phyloP scores from a whole-genome alignment of 2,797 vertebrate species.

The Coracias cyanogaster region DNA sequence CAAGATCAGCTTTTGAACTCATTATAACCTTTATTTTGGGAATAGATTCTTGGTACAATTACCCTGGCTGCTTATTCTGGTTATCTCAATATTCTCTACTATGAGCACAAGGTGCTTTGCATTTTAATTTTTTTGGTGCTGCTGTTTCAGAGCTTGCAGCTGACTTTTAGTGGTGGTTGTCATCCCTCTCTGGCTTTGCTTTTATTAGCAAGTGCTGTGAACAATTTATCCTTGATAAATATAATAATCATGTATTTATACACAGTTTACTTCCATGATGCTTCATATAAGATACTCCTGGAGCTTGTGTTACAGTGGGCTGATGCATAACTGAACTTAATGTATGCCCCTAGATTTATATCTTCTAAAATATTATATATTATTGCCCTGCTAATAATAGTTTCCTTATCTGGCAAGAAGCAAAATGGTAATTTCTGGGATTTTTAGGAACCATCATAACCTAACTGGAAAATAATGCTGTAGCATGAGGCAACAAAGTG shows the following conservation, averaged over 20 bases:
- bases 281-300: neutral
- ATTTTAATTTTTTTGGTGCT: neutral
- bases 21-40: neutral
- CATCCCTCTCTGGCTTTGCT: neutral
- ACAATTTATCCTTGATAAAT: neutral
- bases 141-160: neutral
- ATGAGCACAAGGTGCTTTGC: neutral
- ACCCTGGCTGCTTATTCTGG: neutral
- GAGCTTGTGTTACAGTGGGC: neutral
- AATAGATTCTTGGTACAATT: neutral
- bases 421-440: neutral
- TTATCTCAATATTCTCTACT: neutral
- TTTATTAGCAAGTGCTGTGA: neutral
- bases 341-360: accelerated
- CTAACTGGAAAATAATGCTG: neutral
- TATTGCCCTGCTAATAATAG: neutral
- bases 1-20: neutral
- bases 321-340: neutral
- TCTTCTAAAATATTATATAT: neutral
- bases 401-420: neutral
- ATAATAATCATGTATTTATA: neutral
- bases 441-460: neutral
- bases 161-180: neutral
- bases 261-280: neutral
- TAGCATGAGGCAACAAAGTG: neutral